Conservation (phyloP, 2,797 vertebrate genomes). For the Hippocampus kuda region DNA sequence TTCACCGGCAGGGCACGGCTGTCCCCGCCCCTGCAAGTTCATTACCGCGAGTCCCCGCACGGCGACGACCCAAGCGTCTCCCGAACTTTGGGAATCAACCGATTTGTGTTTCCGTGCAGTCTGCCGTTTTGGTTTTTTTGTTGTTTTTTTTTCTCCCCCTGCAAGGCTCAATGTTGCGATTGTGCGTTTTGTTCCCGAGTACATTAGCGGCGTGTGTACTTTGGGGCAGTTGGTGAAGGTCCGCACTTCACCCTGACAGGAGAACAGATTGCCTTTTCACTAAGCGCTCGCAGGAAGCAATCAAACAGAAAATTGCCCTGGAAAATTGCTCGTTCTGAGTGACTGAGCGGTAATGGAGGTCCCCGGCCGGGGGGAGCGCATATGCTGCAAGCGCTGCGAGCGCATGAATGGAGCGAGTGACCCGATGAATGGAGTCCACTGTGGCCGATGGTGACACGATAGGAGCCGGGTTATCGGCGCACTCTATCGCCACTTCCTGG, state of each 20-base stretch:
- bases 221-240: neutral
- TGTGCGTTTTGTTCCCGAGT: conserved; percentile 23
- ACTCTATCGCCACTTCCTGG: conserved; percentile 43
- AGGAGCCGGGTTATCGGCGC: conserved; percentile 45
- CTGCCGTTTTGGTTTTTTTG: neutral
- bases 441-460: conserved; percentile 49
- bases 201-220: conserved; percentile 20
- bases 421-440: conserved; percentile 46
- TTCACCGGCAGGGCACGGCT: conserved; percentile 64
- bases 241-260: conserved; percentile 9
- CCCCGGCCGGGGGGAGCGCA: conserved; percentile 26
- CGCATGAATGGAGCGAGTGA: conserved; percentile 34
- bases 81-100: conserved; percentile 5
- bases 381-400: conserved; percentile 36
- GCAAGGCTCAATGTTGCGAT: conserved; percentile 22
- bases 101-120: conserved; percentile 5
- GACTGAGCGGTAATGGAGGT: conserved; percentile 42
- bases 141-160: neutral
- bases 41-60: conserved; percentile 35
- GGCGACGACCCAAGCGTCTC: neutral
- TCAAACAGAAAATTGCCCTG: conserved; percentile 62
- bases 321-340: conserved; percentile 56
- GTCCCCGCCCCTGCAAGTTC: conserved; percentile 50
- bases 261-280: conserved; percentile 62
- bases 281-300: conserved; percentile 58